Conservation (phyloP, 2,888 invertebrate species). For the Cheilosia variabilis region DNA sequence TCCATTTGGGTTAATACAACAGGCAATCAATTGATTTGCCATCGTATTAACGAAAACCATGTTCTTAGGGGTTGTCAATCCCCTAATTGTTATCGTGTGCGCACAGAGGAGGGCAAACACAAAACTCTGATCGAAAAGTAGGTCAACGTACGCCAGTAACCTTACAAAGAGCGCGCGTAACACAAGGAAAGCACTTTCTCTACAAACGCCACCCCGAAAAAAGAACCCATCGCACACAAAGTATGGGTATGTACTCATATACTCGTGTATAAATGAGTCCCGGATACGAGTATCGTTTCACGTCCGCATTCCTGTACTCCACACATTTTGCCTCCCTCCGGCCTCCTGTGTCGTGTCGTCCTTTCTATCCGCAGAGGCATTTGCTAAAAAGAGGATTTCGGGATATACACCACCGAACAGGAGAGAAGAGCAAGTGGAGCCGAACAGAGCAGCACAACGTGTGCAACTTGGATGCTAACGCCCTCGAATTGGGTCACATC, state of each 20-base stretch:
- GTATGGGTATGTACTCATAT: constrained; percentile 4
- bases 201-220: constrained; percentile 63
- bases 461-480: constrained; percentile 74
- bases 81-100: constrained; percentile 60
- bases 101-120: constrained; percentile 36
- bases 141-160: constrained; percentile 71
- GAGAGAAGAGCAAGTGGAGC: constrained; percentile 50
- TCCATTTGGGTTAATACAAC: constrained; percentile 55
- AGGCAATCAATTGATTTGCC: constrained; percentile 50
- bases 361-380: constrained; percentile 25
- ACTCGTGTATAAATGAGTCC: constrained; percentile 42
- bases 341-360: constrained; percentile 15
- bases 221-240: constrained; percentile 19
- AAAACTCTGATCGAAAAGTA: constrained; percentile 36
- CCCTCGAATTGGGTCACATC: constrained; percentile 75
- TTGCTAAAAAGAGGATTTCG: constrained; percentile 58
- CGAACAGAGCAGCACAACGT: constrained; percentile 51
- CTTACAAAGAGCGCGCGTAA: constrained; percentile 67
- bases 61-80: constrained; percentile 41
- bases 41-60: constrained; percentile 31
- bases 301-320: constrained; percentile 70
- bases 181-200: constrained; percentile 75
- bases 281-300: constrained; percentile 74
- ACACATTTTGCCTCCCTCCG: constrained; percentile 25
- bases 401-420: constrained; percentile 22